phyloP scores from a whole-genome alignment of 2,113 vertebrate genomes.

The Corythoichthys haematopterus region DNA sequence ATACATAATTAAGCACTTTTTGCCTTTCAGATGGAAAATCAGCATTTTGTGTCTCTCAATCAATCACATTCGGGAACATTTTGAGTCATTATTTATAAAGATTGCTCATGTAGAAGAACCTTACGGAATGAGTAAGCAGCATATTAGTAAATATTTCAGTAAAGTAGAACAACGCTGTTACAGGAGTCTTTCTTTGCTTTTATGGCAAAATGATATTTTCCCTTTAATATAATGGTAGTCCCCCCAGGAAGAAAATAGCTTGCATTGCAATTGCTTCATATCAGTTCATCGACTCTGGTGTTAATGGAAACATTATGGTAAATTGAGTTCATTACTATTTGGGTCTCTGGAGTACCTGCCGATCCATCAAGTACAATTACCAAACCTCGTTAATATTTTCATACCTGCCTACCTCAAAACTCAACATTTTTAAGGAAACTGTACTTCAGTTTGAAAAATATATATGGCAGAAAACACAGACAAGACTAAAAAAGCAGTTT shows the following conservation, averaged over 20 bases:
- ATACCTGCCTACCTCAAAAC: neutral
- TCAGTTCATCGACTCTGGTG: neutral
- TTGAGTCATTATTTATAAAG: constrained; percentile 5
- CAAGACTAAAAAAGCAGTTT: no score
- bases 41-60: constrained; percentile 32
- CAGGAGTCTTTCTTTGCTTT: neutral
- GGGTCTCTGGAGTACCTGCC: neutral
- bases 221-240: neutral
- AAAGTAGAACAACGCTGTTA: neutral
- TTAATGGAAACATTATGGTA: neutral
- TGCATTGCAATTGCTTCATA: neutral
- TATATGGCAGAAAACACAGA: no score
- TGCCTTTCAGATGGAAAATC: constrained; percentile 28
- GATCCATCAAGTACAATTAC: neutral
- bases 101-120: constrained; percentile 15
- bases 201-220: neutral
- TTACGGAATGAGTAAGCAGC: constrained; percentile 12
- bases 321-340: neutral
- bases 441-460: no score
- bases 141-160: constrained; percentile 7
- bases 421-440: no score
- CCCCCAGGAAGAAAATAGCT: neutral
- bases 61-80: constrained; percentile 22
- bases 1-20: constrained; percentile 45
- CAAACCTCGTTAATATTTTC: neutral